Evolutionary conservation across 2,888 invertebrate genomes (phyloP), one percentile per base, ranked within the genome.

Genomic region (Drosophila anomelani): DNA sequence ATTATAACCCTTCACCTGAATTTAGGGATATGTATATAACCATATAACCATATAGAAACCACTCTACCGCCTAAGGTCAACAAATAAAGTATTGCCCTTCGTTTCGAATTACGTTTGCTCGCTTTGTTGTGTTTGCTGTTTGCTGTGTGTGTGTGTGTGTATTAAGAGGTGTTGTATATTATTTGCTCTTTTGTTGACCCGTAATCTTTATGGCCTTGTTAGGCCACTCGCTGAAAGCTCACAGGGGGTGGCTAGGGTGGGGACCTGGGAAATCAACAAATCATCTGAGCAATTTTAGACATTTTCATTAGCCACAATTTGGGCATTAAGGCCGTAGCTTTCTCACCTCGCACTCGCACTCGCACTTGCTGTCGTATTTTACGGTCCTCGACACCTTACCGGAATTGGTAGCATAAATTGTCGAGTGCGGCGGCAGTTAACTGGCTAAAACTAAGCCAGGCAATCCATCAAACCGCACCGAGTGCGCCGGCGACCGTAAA

Each of bases 371-470:
- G 15, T 26, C 29, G 60, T 56, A 57, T 67, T 68, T 68, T 68
- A 68, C 41, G 68, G 68, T 8, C 17, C 67, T 64, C 72, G 54
- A 73, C 72, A 73, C 73, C 72, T 73, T 63, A 6, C 41, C 41
- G 20, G 15, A 53, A 49, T 66, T 51, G 63, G 51, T 23, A n/a
- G 66, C 66, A 73, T 64, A 73, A 73, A 73, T 73, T 73, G 72
- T 46, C 73, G 73, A 73, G 64, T 73, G 41, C 64, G 80, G 81
- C 86, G 80, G 84, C 86, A 83, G 84, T 82, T 84, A 83, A 83
- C 85, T 87, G 87, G 87, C 85, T 85, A 80, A 81, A 82, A 87
- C 85, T 77, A 81, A 84, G 82, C 82, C 63, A 29, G 75, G 87
- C 87, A 81, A 84, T 84, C 79, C 81, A 87, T 84, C 84, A 84